Evolutionary conservation across 1,140 invertebrate species (phyloP).

Genomic region (Drosophila punjabiensis): DNA sequence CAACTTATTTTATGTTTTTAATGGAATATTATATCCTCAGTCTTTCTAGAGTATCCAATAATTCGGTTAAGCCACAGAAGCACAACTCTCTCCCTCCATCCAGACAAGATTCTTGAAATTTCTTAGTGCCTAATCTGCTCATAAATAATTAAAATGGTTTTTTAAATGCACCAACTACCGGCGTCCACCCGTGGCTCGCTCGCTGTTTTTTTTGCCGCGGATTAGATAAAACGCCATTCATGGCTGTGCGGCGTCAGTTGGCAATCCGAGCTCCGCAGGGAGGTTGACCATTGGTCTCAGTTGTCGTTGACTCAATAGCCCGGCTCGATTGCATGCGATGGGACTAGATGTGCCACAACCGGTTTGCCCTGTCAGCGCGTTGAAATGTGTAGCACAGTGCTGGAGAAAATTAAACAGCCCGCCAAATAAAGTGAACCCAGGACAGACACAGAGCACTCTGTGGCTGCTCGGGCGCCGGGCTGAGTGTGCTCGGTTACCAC

Average conservation of each 20-base stretch:
- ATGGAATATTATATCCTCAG: no score
- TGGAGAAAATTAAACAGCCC: slow-evolving; percentile 58
- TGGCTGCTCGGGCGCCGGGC: background rate
- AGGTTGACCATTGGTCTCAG: slow-evolving; percentile 42
- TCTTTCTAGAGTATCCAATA: background rate
- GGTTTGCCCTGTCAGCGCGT: slow-evolving; percentile 43
- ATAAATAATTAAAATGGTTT: slow-evolving; percentile 68
- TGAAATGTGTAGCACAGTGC: slow-evolving; percentile 66
- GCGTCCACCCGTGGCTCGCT: slow-evolving; percentile 5
- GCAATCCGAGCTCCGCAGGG: slow-evolving; percentile 47
- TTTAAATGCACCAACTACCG: slow-evolving; percentile 47
- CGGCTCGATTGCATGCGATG: slow-evolving; percentile 57
- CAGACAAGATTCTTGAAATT: slow-evolving; percentile 66
- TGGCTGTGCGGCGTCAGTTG: slow-evolving; percentile 60
- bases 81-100: background rate
- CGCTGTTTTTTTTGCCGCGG: slow-evolving; percentile 25
- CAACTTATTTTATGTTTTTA: no score
- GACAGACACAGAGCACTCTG: slow-evolving; percentile 4
- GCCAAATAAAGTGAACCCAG: background rate
- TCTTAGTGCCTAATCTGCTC: slow-evolving; percentile 51
- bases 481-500: slow-evolving; percentile 19
- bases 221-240: slow-evolving; percentile 77
- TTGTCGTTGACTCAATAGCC: slow-evolving; percentile 66
- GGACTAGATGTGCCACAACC: slow-evolving; percentile 47
- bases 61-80: background rate